Evolutionary conservation across 2,113 vertebrate species (phyloP).

Genomic region (Beaufortia kweichowensis): DNA sequence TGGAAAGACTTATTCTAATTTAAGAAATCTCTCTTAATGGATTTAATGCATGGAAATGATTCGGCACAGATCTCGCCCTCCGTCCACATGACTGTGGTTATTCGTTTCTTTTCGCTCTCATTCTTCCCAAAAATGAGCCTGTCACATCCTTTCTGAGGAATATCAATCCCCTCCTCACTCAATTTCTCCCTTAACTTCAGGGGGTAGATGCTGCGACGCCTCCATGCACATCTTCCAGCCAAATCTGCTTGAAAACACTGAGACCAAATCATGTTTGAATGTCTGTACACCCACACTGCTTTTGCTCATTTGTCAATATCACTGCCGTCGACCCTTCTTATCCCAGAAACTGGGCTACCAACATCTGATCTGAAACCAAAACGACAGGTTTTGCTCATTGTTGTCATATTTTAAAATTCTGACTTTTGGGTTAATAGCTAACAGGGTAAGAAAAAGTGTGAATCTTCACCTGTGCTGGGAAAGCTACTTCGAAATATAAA

Average conservation of each 20-base stretch:
- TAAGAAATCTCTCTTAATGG: constrained; percentile 3
- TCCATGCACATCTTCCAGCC: constrained; percentile 74
- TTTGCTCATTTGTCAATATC: constrained; percentile 1
- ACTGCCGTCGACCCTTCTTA: constrained; percentile 6
- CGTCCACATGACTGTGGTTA: constrained; percentile 24
- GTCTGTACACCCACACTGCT: constrained; percentile 47
- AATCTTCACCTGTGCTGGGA: no score
- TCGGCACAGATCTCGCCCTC: neutral
- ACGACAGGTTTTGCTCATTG: neutral
- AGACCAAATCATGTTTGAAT: constrained; percentile 70
- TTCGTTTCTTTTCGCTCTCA: constrained; percentile 51
- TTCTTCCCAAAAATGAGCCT: constrained; percentile 75
- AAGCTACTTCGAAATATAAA: no score
- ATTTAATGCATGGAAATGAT: constrained; percentile 2
- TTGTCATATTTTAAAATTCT: no score
- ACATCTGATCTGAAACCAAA: neutral
- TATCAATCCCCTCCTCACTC: constrained; percentile 70
- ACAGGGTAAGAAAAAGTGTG: neutral
- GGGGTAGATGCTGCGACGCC: constrained; percentile 69
- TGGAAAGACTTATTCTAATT: neutral
- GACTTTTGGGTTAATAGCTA: neutral
- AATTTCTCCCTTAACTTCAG: constrained; percentile 69
- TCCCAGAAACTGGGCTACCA: neutral
- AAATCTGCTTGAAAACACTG: constrained; percentile 70
- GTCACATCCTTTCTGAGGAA: constrained; percentile 71